A percentile compares a stretch with the other conserved stretches of the same genome.
Conservation (phyloP, 2,113 vertebrate genomes). For the Lepisosteus oculatus region DNA sequence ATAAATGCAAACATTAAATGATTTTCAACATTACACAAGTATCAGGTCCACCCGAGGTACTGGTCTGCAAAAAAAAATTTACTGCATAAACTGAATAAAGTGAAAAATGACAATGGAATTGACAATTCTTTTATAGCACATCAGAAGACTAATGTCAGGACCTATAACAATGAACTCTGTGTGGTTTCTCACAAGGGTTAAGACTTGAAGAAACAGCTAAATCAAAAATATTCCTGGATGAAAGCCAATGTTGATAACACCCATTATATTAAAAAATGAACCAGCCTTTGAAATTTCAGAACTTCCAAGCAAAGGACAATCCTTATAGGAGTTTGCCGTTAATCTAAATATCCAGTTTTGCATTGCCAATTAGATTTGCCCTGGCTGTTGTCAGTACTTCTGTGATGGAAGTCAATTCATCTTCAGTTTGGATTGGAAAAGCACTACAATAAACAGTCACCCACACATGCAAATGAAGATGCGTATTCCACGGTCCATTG, state of each 20-base stretch:
- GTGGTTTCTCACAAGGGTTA: too few species aligned
- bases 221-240: background rate
- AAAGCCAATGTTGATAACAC: background rate
- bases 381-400: constrained; percentile 31
- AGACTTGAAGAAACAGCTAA: background rate
- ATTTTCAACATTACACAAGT: too few species aligned
- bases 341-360: constrained; percentile 29
- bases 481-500: too few species aligned
- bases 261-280: constrained; percentile 10
- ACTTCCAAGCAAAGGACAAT: constrained; percentile 8
- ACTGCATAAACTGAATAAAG: too few species aligned
- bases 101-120: too few species aligned
- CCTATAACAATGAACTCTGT: too few species aligned
- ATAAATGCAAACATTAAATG: too few species aligned
- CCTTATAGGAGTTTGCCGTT: background rate
- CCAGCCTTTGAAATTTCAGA: background rate
- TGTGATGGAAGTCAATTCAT: constrained; percentile 56
- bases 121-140: too few species aligned
- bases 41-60: too few species aligned
- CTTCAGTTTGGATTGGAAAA: constrained; percentile 34
- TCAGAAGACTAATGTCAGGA: too few species aligned
- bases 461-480: too few species aligned
- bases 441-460: background rate
- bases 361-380: constrained; percentile 29
- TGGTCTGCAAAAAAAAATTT: too few species aligned